Base-by-base conservation (phyloP, 2,113 vertebrate genomes). In the Gopherus flavomarginatus region DNA sequence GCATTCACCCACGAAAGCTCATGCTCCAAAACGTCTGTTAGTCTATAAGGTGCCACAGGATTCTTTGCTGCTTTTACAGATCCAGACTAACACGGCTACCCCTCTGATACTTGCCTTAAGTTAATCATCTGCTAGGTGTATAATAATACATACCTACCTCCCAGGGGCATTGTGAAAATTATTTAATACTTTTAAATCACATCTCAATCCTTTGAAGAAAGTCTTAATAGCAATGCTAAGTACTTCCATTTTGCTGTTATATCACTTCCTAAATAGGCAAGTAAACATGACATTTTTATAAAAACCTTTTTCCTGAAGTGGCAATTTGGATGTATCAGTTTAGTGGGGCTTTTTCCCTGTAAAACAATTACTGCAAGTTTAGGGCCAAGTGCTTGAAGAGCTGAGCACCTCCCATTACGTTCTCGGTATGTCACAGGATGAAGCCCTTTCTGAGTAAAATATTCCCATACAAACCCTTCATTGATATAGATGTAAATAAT, bases 271-370 rank as follows among this genome's bases (percentile, higher is more conserved):
- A 87, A 94, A 79, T 53, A 92, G 83, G 3, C 38, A 59, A 77
- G 24, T 83, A 52, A 86, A 79, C 11, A 53, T 92, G 87, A 21
- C 7, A 38, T 90, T 94, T 96, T 93, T 86, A 77, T 86, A 42
- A 81, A 91, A 80, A 8, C 49, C 13, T 92, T 90, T 95, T 89
- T 21, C 35, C 86, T 88, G 82, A 94, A 89, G 89, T 75, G 57
- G 54, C 69, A 95, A 82, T 88, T 95, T 92, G 81, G 69, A 84
- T 92, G 13, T 86, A 88, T 56, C 49, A 78, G 0, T 92, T 69
- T 89, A 49, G 8, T 50, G 77, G 44, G 6, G 9, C 12, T 42
- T 49, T 29, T 49, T 29, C 77, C 7, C 21, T 49, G 47, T 79
- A 49, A 49, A 31, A 47, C 44, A 79, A 17, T 92, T 72, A 19